These are phyloP conservation scores for Chrysolina oricalcia DNA, from an alignment of 2,888 invertebrate genomes.

Conservation along the genomic window DNA sequence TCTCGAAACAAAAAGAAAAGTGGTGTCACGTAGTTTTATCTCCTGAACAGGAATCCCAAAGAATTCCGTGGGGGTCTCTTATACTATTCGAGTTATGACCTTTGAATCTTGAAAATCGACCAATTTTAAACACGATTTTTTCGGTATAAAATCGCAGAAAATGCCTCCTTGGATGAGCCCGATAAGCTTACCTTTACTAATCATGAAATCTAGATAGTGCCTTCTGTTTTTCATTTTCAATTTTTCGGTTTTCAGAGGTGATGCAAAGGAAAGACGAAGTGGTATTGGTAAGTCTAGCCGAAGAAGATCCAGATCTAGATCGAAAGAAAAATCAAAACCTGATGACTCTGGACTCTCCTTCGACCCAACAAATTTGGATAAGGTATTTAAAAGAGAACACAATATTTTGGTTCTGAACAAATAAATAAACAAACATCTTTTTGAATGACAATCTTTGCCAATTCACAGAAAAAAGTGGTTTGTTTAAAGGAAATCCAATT, in stretches of 20 bases:
- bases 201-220: background rate
- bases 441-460: background rate
- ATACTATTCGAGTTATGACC: no score
- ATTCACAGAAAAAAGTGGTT: background rate
- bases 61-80: no score
- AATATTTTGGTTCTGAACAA: no score
- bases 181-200: no score
- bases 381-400: conserved; percentile 71
- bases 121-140: no score
- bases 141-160: no score
- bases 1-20: no score
- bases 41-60: no score
- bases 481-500: no score
- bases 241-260: conserved; percentile 71
- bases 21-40: no score
- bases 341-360: conserved; percentile 78
- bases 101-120: no score
- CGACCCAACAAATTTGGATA: conserved; percentile 83
- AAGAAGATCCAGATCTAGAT: conserved; percentile 68
- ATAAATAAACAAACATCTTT: background rate
- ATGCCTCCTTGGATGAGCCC: no score
- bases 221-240: conserved; percentile 55
- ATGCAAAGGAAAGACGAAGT: conserved; percentile 78
- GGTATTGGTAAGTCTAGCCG: conserved; percentile 74
- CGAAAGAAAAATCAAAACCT: conserved; percentile 72